Evolutionary conservation across 2,797 vertebrate genomes (phyloP), one percentile per base, ranked within the genome.

Genomic region (Peromyscus melanophrys): DNA sequence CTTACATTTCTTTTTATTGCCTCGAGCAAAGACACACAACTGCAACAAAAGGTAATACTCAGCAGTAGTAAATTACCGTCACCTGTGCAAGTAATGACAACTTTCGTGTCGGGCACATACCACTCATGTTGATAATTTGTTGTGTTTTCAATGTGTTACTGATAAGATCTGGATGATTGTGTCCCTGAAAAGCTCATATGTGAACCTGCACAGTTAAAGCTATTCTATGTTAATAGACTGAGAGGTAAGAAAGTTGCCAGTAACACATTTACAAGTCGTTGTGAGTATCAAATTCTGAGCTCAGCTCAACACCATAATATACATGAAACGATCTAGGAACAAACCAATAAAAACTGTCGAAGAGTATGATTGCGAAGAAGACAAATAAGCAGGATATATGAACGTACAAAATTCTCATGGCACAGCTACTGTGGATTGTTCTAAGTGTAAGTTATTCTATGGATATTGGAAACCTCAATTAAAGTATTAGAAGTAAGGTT

Each of bases 401-500:
- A 31, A 49, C n/a, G 37, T 9, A 10, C 65, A 43, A 90, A 91
- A 71, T 13, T 55, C 2, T 83, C 8, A n/a, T 37, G 31, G 6
- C 0, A 40, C 16, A 76, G 52, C 27, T 9, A 49, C n/a, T 92
- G 17, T 34, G 19, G 17, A 12, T 46, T 84, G 17, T 67, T 85
- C 5, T 49, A 21, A 16, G 6, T 77, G 11, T 67, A 25, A 14
- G 7, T 69, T 49, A n/a, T 49, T 92, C 8, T 37, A 59, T 21
- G 57, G 11, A 16, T 43, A 37, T 7, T 55, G 11, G 0, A 57
- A 63, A 89, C 40, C 3, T 49, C 40, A 17, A 61, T 82, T 21
- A 25, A 95, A 89, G 6, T 85, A 31, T 77, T 43, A 87, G 61
- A 86, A 93, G 59, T 78, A 78, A 73, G 76, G n/a, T 91, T 19